Evolutionary conservation across 2,797 vertebrate species (phyloP), one percentile per base, ranked within the genome.

Genomic region (Manis javanica): DNA sequence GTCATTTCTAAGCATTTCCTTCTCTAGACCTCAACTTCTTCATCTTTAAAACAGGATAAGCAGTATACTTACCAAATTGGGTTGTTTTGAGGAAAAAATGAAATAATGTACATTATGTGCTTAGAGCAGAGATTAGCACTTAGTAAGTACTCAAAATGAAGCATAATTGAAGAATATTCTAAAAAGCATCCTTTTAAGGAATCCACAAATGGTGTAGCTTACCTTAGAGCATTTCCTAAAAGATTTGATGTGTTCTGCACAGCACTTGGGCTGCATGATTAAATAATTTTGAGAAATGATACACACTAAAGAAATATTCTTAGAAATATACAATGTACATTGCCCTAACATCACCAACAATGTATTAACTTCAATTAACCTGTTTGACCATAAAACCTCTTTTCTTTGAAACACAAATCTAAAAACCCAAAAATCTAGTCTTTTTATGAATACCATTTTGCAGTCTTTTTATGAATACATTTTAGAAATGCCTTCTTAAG

Each of bases 271-370:
- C 3, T 34, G 63, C 49, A 23, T 68, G 53, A 91, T 66, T 68
- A 84, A 90, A 53, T 37, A 51, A 57, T 82, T 82, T 86, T 90
- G 11, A 90, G 31, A 92, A 87, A 42, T 66, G n/a, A 31, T 84
- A 66, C 10, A 39, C 2, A 24, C 16, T 59, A 37, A 5, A 66
- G 39, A 74, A 93, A n/a, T 29, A 11, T 5, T 84, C n/a, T 63
- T 71, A 24, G 29, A 96, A 90, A 59, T 78, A 37, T 69, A 55
- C 9, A 84, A 74, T 42, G 2, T 29, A 68, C 12, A 49, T 53
- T 59, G 18, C 51, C 55, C 9, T 74, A 96, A 84, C 7, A 23
- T 15, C 4, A 59, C 29, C 49, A 78, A 77, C 4, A 64, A 26
- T 26, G 55, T 10, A 14, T 31, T 81, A 66, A 83, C 2, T 82